Conservation (phyloP, 2,113 vertebrate species). For the Sigmodon hispidus region DNA sequence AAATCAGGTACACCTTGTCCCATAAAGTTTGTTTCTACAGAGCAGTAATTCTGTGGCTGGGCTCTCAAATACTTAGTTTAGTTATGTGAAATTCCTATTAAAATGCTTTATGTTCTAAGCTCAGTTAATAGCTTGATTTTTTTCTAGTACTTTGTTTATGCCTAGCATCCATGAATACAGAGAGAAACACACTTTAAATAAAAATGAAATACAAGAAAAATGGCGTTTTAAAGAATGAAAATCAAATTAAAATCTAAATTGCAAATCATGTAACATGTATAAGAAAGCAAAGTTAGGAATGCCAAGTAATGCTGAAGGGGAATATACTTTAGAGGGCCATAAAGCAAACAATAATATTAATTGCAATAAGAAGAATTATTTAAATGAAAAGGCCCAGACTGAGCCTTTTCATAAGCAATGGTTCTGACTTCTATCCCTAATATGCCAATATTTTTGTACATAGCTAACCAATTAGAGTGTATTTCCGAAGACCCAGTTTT, state of each 20-base stretch:
- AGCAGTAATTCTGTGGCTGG: constrained; percentile 51
- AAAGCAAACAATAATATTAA: constrained; percentile 79
- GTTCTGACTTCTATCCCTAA: constrained; percentile 67
- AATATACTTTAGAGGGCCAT: constrained; percentile 74
- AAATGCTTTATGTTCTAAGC: constrained; percentile 69
- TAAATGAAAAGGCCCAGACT: constrained; percentile 75
- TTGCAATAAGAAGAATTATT: constrained; percentile 71
- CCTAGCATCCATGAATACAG: constrained; percentile 51
- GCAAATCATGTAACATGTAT: constrained; percentile 73
- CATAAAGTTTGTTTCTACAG: constrained; percentile 71
- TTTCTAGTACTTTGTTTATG: constrained; percentile 70
- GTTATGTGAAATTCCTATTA: constrained; percentile 75
- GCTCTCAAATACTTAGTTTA: constrained; percentile 73
- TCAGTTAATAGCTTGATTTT: constrained; percentile 76
- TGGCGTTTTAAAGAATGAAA: constrained; percentile 76
- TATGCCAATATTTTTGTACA: constrained; percentile 69
- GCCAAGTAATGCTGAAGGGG: constrained; percentile 64
- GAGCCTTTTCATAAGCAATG: constrained; percentile 61
- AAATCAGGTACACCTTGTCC: constrained; percentile 51
- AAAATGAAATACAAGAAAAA: constrained; percentile 80
- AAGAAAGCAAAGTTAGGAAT: constrained; percentile 74
- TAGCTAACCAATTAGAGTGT: constrained; percentile 79
- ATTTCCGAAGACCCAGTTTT: constrained; percentile 80
- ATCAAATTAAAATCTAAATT: constrained; percentile 82
- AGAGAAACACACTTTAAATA: constrained; percentile 74